Percentiles rank a stretch among this genome's conserved stretches.
phyloP scores from a whole-genome alignment of 1,140 invertebrate genomes.

The Leguminivora glycinivorella region DNA sequence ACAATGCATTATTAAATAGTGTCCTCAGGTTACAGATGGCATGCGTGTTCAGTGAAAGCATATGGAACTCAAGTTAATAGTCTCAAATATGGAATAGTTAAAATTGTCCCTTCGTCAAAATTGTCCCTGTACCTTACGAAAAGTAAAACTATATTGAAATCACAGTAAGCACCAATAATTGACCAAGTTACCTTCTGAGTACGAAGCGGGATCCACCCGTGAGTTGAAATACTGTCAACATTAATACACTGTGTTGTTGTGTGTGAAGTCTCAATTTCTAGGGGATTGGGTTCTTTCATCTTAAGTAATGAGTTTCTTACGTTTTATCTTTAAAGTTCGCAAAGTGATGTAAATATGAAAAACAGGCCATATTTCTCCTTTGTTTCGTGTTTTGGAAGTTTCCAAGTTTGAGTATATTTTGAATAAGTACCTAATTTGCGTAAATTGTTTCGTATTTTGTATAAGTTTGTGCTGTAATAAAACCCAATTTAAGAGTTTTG shows the following conservation, averaged over 20 bases:
- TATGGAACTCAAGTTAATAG: too few relatives aligned
- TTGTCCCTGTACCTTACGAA: too few relatives aligned
- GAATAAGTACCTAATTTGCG: background rate
- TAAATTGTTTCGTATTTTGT: background rate
- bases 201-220: too few relatives aligned
- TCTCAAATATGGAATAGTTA: too few relatives aligned
- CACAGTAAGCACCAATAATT: too few relatives aligned
- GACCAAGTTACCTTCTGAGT: too few relatives aligned
- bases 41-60: too few relatives aligned
- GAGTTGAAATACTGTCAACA: background rate
- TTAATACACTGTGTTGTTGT: background rate
- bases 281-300: conserved; percentile 3
- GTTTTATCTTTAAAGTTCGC: background rate
- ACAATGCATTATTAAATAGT: too few relatives aligned
- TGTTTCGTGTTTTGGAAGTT: conserved; percentile 4
- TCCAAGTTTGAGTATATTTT: background rate
- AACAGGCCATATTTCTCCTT: background rate
- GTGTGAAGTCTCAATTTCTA: background rate
- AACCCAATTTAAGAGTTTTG: background rate
- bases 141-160: too few relatives aligned
- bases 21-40: too few relatives aligned
- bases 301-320: conserved; percentile 12
- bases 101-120: too few relatives aligned
- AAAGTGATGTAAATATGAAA: background rate
- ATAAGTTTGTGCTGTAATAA: background rate